phyloP scores from a whole-genome alignment of 2,888 invertebrate genomes.

The Tetramorium bicarinatum region DNA sequence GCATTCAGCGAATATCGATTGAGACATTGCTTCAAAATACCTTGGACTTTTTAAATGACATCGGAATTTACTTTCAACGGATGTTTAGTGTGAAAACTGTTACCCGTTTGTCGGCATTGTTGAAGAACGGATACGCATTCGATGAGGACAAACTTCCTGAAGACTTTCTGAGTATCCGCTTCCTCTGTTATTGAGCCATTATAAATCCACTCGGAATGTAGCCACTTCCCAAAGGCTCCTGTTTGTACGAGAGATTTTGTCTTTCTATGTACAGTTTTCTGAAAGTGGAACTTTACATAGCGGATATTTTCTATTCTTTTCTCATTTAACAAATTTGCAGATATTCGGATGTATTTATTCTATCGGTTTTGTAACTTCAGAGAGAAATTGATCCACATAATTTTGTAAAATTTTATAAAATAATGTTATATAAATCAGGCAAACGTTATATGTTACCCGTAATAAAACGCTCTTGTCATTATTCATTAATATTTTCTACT shows the following conservation, averaged over 20 bases:
- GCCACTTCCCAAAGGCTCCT: slow-evolving; percentile 12
- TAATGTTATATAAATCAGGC: not conserved
- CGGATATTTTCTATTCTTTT: slow-evolving; percentile 1
- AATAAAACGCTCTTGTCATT: not conserved
- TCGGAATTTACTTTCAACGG: slow-evolving; percentile 22
- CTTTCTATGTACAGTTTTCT: not conserved
- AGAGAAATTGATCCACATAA: not conserved
- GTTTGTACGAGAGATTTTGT: slow-evolving; percentile 34
- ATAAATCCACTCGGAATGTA: slow-evolving; percentile 50
- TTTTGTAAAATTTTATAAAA: not conserved
- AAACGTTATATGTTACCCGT: not conserved
- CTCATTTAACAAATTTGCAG: not conserved
- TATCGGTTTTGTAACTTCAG: not conserved
- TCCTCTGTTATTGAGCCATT: slow-evolving; percentile 28
- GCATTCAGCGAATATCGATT: not conserved
- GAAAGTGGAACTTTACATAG: slow-evolving; percentile 11
- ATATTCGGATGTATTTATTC: not conserved
- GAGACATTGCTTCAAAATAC: not conserved
- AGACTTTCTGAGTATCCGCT: slow-evolving; percentile 16
- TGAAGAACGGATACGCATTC: not conserved
- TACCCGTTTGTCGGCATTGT: not conserved
- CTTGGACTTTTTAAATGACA: slow-evolving; percentile 15
- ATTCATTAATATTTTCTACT: not conserved
- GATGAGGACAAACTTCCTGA: slow-evolving; percentile 6
- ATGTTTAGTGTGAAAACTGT: slow-evolving; percentile 31